These are phyloP conservation scores for Autographa pulchrina DNA, from an alignment of 2,888 invertebrate genomes.

Conservation along the genomic window DNA sequence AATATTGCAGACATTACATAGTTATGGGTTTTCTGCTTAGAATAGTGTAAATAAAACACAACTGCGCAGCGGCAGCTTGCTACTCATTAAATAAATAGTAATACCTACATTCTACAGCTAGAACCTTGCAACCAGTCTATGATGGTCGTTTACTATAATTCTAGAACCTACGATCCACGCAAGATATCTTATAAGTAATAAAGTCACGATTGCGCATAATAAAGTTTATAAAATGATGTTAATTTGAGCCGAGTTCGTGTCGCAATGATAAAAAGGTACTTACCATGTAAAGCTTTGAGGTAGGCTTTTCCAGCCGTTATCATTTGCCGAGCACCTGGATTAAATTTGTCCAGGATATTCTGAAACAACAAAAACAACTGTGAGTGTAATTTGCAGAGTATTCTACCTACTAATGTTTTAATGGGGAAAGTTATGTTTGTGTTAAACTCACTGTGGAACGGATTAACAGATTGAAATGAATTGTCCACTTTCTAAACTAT, in stretches of 20 bases:
- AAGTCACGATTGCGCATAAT: slow-evolving; percentile 22
- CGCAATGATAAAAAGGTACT: slow-evolving; percentile 78
- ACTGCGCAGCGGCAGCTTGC: background rate
- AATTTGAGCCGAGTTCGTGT: slow-evolving; percentile 35
- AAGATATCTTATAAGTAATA: slow-evolving; percentile 31
- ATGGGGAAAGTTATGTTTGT: slow-evolving; percentile 25
- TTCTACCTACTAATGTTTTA: slow-evolving; percentile 17
- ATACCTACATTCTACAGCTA: slow-evolving; percentile 31
- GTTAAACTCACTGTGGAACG: background rate
- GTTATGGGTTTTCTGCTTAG: background rate
- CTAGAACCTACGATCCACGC: slow-evolving; percentile 21
- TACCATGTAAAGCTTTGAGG: slow-evolving; percentile 98
- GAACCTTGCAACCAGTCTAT: slow-evolving; percentile 35
- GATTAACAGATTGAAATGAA: slow-evolving; percentile 6
- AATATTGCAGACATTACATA: slow-evolving; percentile 1
- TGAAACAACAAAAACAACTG: slow-evolving; percentile 89
- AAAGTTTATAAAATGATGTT: slow-evolving; percentile 26
- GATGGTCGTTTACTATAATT: slow-evolving; percentile 23
- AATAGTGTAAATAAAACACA: background rate
- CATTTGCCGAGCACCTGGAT: slow-evolving; percentile 97
- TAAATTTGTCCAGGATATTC: slow-evolving; percentile 99
- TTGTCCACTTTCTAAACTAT: slow-evolving; percentile 7
- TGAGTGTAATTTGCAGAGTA: slow-evolving; percentile 26
- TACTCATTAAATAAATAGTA: slow-evolving; percentile 32
- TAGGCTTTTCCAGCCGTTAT: slow-evolving; percentile 98